Evolutionary conservation across 2,888 invertebrate genomes (phyloP).

Genomic region (Halictus ligatus): DNA sequence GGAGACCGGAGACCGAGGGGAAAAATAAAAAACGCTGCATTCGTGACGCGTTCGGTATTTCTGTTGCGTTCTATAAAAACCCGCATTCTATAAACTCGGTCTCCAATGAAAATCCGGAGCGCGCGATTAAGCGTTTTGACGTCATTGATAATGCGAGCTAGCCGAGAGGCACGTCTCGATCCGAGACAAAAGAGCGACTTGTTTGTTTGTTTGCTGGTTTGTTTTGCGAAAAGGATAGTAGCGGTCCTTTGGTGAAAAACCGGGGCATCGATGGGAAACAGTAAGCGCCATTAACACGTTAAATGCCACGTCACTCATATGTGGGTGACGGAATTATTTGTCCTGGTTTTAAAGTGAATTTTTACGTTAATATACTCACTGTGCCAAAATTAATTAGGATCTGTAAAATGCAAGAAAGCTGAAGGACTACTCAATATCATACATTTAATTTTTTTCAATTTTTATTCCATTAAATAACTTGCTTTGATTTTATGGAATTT

Average conservation of each 20-base stretch:
- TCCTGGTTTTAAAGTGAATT: too few species aligned
- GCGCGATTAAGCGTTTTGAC: constrained; percentile 27
- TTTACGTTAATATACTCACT: too few species aligned
- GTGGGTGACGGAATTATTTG: too few species aligned
- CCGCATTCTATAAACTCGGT: constrained; percentile 18
- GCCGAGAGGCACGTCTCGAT: background rate
- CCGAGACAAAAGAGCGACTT: background rate
- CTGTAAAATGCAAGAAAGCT: too few species aligned
- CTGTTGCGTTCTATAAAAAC: constrained; percentile 36
- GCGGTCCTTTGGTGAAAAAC: background rate
- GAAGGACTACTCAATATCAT: too few species aligned
- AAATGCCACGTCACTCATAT: too few species aligned
- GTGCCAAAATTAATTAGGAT: too few species aligned
- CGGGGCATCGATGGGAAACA: background rate
- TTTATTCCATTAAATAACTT: too few species aligned
- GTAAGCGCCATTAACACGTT: background rate
- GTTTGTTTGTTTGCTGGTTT: constrained; percentile 4
- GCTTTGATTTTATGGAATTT: too few species aligned
- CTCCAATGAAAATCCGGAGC: constrained; percentile 12
- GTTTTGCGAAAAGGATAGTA: background rate
- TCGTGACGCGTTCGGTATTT: constrained; percentile 33
- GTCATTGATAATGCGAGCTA: constrained; percentile 10
- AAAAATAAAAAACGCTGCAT: background rate
- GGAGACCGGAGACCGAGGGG: background rate
- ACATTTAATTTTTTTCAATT: too few species aligned